phyloP scores from a whole-genome alignment of 2,113 vertebrate genomes.

The Callipepla californica region DNA sequence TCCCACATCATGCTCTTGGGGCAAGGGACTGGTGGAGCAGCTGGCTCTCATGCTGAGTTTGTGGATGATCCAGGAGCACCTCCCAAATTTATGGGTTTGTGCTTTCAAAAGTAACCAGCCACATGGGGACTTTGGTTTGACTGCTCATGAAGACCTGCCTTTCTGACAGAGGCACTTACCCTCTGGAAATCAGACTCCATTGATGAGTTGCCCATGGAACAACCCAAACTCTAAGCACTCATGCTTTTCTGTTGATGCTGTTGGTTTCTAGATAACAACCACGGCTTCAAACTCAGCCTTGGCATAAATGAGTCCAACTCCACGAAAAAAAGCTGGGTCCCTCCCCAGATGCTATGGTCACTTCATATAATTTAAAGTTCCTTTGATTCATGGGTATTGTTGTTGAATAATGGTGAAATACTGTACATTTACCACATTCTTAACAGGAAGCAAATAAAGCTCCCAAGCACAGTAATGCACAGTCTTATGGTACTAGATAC shows the following conservation, averaged over 20 bases:
- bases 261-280: neutral
- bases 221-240: neutral
- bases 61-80: neutral
- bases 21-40: neutral
- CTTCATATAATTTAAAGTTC: neutral
- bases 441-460: slow-evolving; percentile 62
- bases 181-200: neutral
- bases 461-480: slow-evolving; percentile 63
- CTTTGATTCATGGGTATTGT: slow-evolving; percentile 17
- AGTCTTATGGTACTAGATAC: slow-evolving; percentile 59
- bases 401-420: slow-evolving; percentile 36
- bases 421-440: slow-evolving; percentile 54
- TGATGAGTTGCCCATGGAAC: neutral
- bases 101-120: neutral
- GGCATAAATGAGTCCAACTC: neutral
- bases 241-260: neutral
- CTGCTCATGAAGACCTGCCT: neutral
- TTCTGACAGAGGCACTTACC: neutral
- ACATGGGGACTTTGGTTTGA: neutral
- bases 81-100: neutral
- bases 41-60: neutral
- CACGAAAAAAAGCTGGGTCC: neutral
- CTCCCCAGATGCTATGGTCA: neutral
- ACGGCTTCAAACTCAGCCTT: neutral
- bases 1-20: neutral